A percentile compares a stretch with the other conserved stretches of the same genome.
Evolutionary conservation across 2,113 vertebrate genomes (phyloP).

Genomic region (Hippocampus comes): DNA sequence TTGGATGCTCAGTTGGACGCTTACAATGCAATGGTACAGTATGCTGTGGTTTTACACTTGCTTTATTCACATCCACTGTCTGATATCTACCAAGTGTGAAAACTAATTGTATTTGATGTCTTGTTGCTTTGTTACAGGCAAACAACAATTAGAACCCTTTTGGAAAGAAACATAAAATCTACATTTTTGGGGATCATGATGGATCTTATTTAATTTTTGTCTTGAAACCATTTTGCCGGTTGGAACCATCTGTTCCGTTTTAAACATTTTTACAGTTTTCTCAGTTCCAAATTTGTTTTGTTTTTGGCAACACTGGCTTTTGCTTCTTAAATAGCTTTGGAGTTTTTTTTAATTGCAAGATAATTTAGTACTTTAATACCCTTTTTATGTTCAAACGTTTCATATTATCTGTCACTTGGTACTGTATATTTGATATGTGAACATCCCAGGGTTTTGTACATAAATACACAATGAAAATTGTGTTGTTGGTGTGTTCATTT

Average conservation of each 20-base stretch:
- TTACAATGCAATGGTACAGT: constrained; percentile 89
- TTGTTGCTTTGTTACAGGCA: constrained; percentile 74
- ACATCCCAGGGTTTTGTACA: constrained; percentile 52
- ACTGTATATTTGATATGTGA: constrained; percentile 40
- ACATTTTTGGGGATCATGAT: constrained; percentile 4
- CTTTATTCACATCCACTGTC: background rate
- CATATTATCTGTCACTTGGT: constrained; percentile 23
- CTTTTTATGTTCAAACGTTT: constrained; percentile 17
- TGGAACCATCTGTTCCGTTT: constrained; percentile 33
- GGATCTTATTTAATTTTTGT: constrained; percentile 11
- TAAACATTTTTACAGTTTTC: constrained; percentile 56
- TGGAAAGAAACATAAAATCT: background rate
- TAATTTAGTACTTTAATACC: constrained; percentile 9
- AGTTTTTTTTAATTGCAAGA: background rate
- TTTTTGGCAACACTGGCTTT: constrained; percentile 8
- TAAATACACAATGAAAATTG: constrained; percentile 30
- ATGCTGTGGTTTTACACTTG: rapidly evolving
- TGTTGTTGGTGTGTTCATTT: background rate
- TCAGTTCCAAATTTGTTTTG: constrained; percentile 37
- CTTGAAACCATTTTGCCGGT: constrained; percentile 75
- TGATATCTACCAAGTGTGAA: background rate
- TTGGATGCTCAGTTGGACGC: constrained; percentile 97
- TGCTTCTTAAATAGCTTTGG: background rate
- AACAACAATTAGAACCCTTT: constrained; percentile 83
- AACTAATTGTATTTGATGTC: background rate